Base-by-base conservation (phyloP, 2,888 invertebrate genomes). In the Erebia palarica region DNA sequence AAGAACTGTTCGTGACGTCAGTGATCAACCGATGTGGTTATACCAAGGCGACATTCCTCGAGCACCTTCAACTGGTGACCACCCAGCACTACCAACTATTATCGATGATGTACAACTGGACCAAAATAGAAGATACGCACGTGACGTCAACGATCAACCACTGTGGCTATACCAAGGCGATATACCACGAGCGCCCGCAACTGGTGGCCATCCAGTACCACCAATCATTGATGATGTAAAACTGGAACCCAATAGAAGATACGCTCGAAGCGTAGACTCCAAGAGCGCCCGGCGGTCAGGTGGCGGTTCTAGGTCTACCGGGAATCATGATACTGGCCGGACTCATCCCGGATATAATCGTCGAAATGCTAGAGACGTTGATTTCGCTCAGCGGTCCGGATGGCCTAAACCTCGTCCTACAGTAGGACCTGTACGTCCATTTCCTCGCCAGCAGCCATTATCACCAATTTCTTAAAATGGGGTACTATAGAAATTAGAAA, bases 261-360 rank as follows among this genome's bases (percentile, higher is more conserved):
- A 68, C n/a, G 82, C 76, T 47, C 82, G 80, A 67, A 85, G 80
- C 72, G 74, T 79, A 7, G 82, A 82, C 71, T 85, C 80, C 4
- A 81, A 80, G 0, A 82, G 83, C 68, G 81, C 82, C 10, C 83
- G 75, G 58, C 78, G 80, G 36, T 78, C 80, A 16, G 81, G 83
- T 4, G 81, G 84, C 5, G 79, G 80, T 59, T 74, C 76, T n/a
- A 75, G 78, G 1, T 77, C 80, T 4, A 78, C 78, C 49, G 73
- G 81, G 21, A 79, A 78, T 65, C 73, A 80, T 3, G 75, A 84
- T 57, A 84, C 84, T 8, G 84, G 84, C 8, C 71, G 81, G 7
- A 84, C 84, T 4, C 84, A 85, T 71, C 83, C 86, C 11, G 86
- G 84, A 13, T 84, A 84, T 74, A 85, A 86, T 66, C 80, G 83